Base-by-base conservation (phyloP, 1,140 invertebrate genomes). In the Eufriesea mexicana region DNA sequence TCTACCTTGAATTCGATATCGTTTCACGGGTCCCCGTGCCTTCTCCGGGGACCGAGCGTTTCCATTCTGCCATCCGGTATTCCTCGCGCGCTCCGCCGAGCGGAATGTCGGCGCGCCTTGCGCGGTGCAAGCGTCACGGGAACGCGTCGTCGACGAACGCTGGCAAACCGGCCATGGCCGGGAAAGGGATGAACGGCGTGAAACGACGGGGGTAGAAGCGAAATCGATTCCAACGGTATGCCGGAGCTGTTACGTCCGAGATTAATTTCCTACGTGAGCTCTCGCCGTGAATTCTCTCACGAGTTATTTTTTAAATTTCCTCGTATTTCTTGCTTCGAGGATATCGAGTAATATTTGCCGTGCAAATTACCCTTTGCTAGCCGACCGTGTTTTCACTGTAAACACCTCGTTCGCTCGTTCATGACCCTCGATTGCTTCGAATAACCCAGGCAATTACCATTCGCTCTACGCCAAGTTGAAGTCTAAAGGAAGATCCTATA, bases 1-100 rank as follows among this genome's bases (percentile, higher is more conserved):
- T 47, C 61, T 61, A 57, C 78, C 74, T 77, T 55, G 83, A 86
- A 86, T 86, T 87, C 71, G 76, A 87, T 86, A 84, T 87, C 86
- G 75, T 86, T 87, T 87, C 79, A 84, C 70, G 81, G 71, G 77
- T 76, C 51, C 59, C 23, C 51, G 35, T 55, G 57, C 47, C 62
- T 68, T 83, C 84, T n/a, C 68, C 51, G 10, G 74, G 49, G 59
- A 82, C 35, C 61, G n/a, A 61, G 74, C 66, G 47, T 62, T 73
- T 75, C 84, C 49, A 85, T 87, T 85, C 86, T 12, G 51, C 18
- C 54, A 10, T 51, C 18, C 47, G 16, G 51, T 66, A 79, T 73
- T 73, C 77, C 82, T 28, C 54, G 54, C 55, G 25, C 61, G 61
- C 82, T 84, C 6, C 23, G 25, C 45, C 18, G 54, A 79, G 82